phyloP scores from a whole-genome alignment of 2,797 vertebrate species.

The Cirrhinus mrigala region DNA sequence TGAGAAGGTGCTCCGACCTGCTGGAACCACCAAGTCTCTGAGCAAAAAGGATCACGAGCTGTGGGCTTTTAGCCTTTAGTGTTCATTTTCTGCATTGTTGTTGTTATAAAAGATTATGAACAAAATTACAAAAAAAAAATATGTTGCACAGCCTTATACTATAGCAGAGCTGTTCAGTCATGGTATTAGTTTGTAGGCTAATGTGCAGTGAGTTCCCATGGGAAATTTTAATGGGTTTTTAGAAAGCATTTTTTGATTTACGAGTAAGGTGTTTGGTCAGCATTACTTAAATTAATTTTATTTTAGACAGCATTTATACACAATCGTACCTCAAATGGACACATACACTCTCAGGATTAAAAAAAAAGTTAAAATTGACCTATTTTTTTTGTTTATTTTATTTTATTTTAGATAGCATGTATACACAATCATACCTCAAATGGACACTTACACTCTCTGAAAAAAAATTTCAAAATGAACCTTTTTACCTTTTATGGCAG shows the following conservation, averaged over 20 bases:
- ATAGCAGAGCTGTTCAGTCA: neutral
- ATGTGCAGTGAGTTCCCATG: neutral
- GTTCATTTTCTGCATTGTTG: neutral
- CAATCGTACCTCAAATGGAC: neutral
- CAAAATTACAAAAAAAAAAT: neutral
- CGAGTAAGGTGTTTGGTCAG: neutral
- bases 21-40: constrained; percentile 66
- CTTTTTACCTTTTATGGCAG: neutral
- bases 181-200: neutral
- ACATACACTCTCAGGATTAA: neutral
- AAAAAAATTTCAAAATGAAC: neutral
- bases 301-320: neutral
- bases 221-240: neutral
- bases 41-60: constrained; percentile 31
- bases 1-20: constrained; percentile 47
- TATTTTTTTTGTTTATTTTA: neutral
- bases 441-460: neutral
- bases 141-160: too few relatives aligned
- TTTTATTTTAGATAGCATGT: neutral
- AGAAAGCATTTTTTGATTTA: neutral
- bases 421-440: neutral
- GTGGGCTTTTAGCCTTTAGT: neutral
- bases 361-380: neutral
- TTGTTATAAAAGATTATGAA: neutral
- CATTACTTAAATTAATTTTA: neutral